phyloP scores from a whole-genome alignment of 1,140 invertebrate genomes.

The Atta colombica region DNA sequence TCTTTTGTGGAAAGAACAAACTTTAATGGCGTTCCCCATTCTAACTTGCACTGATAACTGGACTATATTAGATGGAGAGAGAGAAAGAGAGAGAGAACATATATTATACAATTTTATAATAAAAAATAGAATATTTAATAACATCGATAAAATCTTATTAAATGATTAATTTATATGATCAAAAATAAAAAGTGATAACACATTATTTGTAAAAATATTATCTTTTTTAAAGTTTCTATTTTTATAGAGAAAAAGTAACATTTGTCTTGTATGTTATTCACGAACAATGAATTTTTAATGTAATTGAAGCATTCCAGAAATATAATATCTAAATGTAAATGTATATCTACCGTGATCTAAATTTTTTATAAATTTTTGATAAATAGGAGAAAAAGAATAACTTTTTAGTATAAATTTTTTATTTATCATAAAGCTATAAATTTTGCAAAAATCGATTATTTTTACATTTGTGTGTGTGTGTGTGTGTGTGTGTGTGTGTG shows the following conservation, averaged over 20 bases:
- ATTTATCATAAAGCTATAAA: not conserved
- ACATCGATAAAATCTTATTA: not conserved
- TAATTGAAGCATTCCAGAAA: not conserved
- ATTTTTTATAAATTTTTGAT: not conserved
- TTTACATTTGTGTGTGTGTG: not conserved
- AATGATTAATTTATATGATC: not conserved
- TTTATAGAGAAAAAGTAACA: not conserved
- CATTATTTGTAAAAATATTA: not conserved
- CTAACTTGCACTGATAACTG: not conserved
- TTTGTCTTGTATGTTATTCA: not conserved
- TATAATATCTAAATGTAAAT: not conserved
- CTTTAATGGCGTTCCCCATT: constrained; percentile 13
- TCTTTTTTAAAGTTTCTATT: not conserved
- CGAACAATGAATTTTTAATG: not conserved
- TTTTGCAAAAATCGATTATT: not conserved
- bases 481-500: too few species aligned
- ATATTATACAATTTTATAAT: not conserved
- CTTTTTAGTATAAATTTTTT: not conserved
- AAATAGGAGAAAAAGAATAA: not conserved
- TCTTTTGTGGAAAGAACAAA: not conserved
- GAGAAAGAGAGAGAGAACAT: not conserved
- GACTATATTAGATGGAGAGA: not conserved
- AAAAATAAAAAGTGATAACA: not conserved
- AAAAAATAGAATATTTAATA: not conserved
- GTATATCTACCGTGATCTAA: not conserved